A percentile compares a stretch with the other conserved stretches of the same genome.
Conservation (phyloP, 1,140 invertebrate genomes). For the Lineus longissimus region DNA sequence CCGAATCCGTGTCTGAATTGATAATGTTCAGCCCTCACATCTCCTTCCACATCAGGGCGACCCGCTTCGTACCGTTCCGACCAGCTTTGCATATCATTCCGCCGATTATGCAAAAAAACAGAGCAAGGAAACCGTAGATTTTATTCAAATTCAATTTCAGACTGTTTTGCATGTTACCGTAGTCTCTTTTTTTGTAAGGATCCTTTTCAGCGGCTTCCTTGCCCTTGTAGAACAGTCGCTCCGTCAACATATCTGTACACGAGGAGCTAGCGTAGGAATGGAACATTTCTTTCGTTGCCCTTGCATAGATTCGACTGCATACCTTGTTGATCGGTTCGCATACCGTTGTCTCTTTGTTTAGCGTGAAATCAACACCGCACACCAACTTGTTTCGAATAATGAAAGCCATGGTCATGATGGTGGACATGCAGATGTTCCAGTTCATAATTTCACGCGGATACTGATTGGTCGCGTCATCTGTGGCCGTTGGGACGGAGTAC, state of each 20-base stretch:
- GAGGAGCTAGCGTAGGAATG: neutral
- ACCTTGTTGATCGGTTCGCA: neutral
- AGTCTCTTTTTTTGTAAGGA: conserved; percentile 1
- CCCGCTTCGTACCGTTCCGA: neutral
- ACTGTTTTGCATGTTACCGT: neutral
- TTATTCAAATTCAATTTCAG: neutral
- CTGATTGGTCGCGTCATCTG: neutral
- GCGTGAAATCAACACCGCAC: neutral
- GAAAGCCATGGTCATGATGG: neutral
- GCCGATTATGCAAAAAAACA: neutral
- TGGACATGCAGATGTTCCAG: neutral
- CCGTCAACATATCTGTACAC: neutral
- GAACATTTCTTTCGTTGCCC: neutral
- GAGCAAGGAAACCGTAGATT: neutral
- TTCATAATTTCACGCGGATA: conserved; percentile 1
- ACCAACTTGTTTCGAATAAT: neutral
- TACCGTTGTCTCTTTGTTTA: neutral
- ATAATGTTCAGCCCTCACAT: neutral
- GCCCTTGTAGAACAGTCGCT: neutral
- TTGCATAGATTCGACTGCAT: neutral
- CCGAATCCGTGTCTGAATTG: neutral
- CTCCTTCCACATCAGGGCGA: neutral
- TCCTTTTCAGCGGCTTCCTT: neutral
- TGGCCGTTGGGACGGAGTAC: neutral
- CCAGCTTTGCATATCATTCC: neutral